phyloP scores from a whole-genome alignment of 2,888 invertebrate genomes.

The Dicycla oo region DNA sequence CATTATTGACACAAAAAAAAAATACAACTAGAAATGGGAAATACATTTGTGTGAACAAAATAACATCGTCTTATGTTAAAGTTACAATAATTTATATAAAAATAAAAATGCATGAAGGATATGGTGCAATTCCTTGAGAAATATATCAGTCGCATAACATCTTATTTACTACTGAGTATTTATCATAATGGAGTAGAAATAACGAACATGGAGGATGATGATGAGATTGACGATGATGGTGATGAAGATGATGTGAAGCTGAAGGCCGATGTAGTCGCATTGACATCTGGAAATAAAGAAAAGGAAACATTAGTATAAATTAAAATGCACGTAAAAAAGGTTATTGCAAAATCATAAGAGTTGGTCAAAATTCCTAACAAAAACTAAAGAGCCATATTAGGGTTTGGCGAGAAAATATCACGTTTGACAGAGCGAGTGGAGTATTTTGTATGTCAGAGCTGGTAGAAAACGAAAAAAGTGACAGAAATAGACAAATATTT shows the following conservation, averaged over 20 bases:
- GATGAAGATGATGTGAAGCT: conserved; percentile 74
- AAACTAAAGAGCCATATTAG: too few species aligned
- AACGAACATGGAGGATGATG: conserved; percentile 57
- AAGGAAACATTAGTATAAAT: conserved; percentile 31
- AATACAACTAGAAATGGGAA: conserved; percentile 39
- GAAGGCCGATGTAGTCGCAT: conserved; percentile 68
- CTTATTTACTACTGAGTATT: conserved; percentile 86
- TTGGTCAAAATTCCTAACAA: not conserved
- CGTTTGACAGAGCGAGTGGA: not conserved
- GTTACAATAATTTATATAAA: conserved; percentile 80
- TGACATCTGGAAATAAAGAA: conserved; percentile 81
- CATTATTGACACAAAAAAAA: conserved; percentile 69
- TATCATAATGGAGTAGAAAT: conserved; percentile 65
- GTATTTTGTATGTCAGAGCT: not conserved
- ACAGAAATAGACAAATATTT: not conserved
- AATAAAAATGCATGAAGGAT: conserved; percentile 86
- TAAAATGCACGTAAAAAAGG: not conserved
- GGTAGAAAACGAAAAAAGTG: not conserved
- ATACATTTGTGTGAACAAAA: conserved; percentile 67
- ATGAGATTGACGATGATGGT: conserved; percentile 40
- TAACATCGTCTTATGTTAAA: conserved; percentile 66
- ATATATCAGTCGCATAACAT: conserved; percentile 82
- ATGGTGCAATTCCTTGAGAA: conserved; percentile 78
- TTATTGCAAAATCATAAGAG: not conserved
- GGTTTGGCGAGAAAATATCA: not conserved